Evolutionary conservation across 2,797 vertebrate genomes (phyloP), one percentile per base, ranked within the genome.

Genomic region (Sebastes matsubarae): DNA sequence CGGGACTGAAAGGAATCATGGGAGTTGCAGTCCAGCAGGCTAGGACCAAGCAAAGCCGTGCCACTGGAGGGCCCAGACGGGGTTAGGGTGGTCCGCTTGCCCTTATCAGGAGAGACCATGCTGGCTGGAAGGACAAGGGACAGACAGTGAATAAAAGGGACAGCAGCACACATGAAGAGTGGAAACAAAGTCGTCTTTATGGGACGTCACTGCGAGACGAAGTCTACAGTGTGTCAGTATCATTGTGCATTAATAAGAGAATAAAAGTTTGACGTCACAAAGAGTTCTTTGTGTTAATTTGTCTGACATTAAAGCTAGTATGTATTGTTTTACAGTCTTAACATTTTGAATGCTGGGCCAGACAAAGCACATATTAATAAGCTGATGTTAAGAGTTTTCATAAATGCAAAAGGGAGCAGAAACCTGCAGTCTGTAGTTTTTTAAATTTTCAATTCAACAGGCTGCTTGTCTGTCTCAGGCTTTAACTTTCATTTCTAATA

Each of bases 41-140:
- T 98, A 24, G 98, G 97, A 32, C 97, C 98, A 58, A 99, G 95
- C 76, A 99, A 91, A 67, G 97, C 98, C 2, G 97, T 98, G 86
- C 96, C 97, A 20, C 98, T 99, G 72, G 96, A 95, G 85, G 95
- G 95, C 63, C 97, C 97, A 8, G 90, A 82, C 1, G 96, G 93
- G 34, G 97, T 94, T 2, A 97, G 95, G 81, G 96, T 89, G 94
- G 94, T 96, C 87, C 98, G 97, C 64, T 97, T 95, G 58, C 96
- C 95, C 94, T 99, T 99, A 93, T 99, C 98, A 2, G 99, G 98
- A 46, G 99, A 99, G 67, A 98, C 98, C 95, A 99, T 97, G 88
- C 98, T 99, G 70, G 99, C 99, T 99, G 90, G 70, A 70, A 72
- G 68, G 59, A 76, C 52, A 52, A 67, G 46, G 77, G 34, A 72